phyloP scores from a whole-genome alignment of 2,113 vertebrate genomes.

The Numenius arquata region DNA sequence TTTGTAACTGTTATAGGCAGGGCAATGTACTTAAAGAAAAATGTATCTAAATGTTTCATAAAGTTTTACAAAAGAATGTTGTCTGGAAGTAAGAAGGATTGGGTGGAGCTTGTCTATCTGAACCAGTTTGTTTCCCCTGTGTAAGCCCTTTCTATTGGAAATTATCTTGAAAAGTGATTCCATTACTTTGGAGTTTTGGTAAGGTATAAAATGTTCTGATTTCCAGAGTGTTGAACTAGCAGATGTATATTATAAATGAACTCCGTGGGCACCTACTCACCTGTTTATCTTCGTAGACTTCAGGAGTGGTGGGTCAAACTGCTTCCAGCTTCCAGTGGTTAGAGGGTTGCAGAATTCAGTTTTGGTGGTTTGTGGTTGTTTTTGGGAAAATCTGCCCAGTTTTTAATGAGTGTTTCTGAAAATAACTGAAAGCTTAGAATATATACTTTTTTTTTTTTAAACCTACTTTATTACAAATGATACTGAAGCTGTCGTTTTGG shows the following conservation, averaged over 20 bases:
- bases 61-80: not conserved
- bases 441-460: not conserved
- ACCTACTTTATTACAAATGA: not conserved
- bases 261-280: not conserved
- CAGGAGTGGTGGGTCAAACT: not conserved
- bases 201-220: not conserved
- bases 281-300: constrained; percentile 16
- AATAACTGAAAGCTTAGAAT: not conserved
- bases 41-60: not conserved
- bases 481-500: not conserved
- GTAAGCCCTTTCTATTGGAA: not conserved
- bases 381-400: not conserved
- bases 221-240: not conserved
- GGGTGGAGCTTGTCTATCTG: not conserved
- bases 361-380: not conserved
- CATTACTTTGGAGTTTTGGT: constrained; percentile 9
- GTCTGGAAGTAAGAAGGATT: not conserved
- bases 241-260: not conserved
- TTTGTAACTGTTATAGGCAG: not conserved
- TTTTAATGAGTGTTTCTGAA: constrained; percentile 12
- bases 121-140: not conserved
- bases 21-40: not conserved
- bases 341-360: not conserved
- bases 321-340: not conserved
- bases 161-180: not conserved